Conservation (phyloP, 2,113 vertebrate species). For the Rhombomys opimus region DNA sequence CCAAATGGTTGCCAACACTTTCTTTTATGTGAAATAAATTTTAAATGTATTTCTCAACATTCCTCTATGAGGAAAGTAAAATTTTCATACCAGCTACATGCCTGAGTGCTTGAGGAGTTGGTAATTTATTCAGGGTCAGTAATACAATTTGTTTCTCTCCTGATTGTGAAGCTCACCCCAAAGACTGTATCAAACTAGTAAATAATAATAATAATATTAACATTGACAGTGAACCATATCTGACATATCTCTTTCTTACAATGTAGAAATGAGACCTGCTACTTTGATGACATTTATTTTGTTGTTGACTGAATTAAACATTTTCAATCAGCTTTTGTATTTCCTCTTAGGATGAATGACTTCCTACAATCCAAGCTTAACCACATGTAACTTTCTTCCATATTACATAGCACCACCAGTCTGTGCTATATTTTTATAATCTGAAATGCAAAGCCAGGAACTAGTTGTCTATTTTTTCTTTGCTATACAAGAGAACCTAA, state of each 20-base stretch:
- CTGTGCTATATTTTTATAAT: not conserved
- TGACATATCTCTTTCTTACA: not conserved
- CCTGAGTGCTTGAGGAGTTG: not conserved
- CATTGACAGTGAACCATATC: not conserved
- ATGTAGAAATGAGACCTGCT: not conserved
- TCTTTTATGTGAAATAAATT: not conserved
- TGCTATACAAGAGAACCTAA: not conserved
- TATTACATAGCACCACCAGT: not conserved
- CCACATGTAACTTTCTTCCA: not conserved
- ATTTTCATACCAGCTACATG: not conserved
- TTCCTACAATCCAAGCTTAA: not conserved
- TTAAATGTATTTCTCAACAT: slow-evolving; percentile 35
- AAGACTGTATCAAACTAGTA: not conserved
- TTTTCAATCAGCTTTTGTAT: not conserved
- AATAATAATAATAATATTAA: not conserved
- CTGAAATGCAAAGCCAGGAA: not conserved
- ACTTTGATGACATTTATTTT: not conserved
- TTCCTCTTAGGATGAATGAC: not conserved
- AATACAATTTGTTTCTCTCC: not conserved
- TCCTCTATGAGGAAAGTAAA: not conserved
- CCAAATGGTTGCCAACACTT: not conserved
- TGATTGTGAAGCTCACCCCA: not conserved
- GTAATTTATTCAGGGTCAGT: not conserved
- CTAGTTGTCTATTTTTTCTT: not conserved
- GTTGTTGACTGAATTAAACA: not conserved